Base-by-base conservation (phyloP, 2,113 vertebrate genomes). In the Brachyistius frenatus region DNA sequence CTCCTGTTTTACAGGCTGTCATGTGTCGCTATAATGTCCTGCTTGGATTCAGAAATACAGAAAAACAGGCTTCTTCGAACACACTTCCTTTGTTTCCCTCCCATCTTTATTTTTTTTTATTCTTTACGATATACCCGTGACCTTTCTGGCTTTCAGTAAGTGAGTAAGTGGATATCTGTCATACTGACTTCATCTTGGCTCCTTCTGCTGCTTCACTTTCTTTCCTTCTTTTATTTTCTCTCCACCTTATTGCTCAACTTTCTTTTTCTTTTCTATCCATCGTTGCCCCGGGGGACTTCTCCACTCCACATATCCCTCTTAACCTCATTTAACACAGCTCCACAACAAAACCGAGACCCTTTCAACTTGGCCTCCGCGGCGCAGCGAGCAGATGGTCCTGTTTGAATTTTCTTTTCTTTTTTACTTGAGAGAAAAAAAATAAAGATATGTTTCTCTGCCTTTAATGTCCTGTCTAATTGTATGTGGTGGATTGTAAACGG, bases 381-480 rank as follows among this genome's bases (percentile, higher is more conserved):
- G 50, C 35, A 66, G 69, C 58, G 0, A 75, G 47, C 75, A 83
- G 76, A 80, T 80, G 76, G 54, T 61, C 58, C 39, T 80, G 54
- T 70, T 23, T 78, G 31, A 37, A 67, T 56, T 60, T 65, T 66
- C 44, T 67, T 56, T 64, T 71, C 46, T 33, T 66, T 14, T 46
- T 37, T 46, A 58, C 61, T 82, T 54, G 52, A 62, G 73, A 78
- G 62, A 89, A 23, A 23, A 23, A 23, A 89, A 91, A 81, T 90
- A 88, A 90, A 89, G 78, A 86, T 63, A 88, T 82, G 80, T 88
- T 84, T 80, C 82, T 84, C 41, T 65, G 76, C 83, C 83, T 92
- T 87, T 78, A 88, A 87, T 82, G 86, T 87, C 61, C 74, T 80
- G 80, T 78, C 85, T 91, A 91, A 93, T 92, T 93, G 91, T 46